Conservation (phyloP, 2,113 vertebrate genomes). For the Phylloscopus trochilus region DNA sequence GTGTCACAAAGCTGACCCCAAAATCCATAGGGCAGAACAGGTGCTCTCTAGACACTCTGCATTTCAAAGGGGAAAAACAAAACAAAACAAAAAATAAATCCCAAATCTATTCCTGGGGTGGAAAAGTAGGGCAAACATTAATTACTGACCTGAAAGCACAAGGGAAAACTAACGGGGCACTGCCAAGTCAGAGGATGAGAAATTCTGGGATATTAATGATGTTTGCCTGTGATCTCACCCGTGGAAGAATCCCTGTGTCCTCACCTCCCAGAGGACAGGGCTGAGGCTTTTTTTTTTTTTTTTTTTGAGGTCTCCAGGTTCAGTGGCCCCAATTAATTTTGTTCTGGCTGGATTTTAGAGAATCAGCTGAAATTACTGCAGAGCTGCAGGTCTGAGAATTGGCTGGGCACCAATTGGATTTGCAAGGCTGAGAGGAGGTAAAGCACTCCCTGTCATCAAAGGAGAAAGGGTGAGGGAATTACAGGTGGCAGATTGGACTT, state of each 20-base stretch:
- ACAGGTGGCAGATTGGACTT: neutral
- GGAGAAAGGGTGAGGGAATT: neutral
- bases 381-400: neutral
- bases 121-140: constrained; percentile 58
- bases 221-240: constrained; percentile 43
- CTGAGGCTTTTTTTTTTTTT: neutral
- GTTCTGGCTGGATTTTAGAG: neutral
- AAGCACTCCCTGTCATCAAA: neutral
- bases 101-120: constrained; percentile 20
- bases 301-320: neutral
- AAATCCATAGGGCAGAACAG: neutral
- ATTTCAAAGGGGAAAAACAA: constrained; percentile 30
- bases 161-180: constrained; percentile 55
- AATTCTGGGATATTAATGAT: constrained; percentile 41
- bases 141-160: constrained; percentile 61
- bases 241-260: neutral
- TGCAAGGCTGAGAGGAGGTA: neutral
- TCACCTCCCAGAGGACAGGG: constrained; percentile 43
- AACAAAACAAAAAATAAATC: neutral
- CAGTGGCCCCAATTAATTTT: neutral
- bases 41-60: constrained; percentile 39
- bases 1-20: constrained; percentile 12
- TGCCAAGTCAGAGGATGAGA: constrained; percentile 56
- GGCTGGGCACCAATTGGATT: fast-evolving
- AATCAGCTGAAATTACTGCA: constrained; percentile 2